Evolutionary conservation across 1,140 invertebrate genomes (phyloP).

Genomic region (Lethocerus indicus): DNA sequence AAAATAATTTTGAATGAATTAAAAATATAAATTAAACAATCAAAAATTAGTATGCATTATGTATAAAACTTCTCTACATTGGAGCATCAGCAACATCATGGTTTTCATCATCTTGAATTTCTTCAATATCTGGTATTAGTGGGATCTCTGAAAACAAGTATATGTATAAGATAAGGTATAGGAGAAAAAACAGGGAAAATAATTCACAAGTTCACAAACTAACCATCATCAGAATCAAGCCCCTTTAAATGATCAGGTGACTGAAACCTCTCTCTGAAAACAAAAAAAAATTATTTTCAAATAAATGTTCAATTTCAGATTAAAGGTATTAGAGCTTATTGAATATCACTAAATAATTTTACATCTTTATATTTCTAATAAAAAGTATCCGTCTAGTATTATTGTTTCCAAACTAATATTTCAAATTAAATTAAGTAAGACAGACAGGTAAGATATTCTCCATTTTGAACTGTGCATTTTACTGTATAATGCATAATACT

Average conservation of each 20-base stretch:
- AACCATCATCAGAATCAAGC: slow-evolving; percentile 4
- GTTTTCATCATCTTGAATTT: slow-evolving; percentile 2
- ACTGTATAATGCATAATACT: too few species aligned
- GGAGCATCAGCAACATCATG: slow-evolving; percentile 2
- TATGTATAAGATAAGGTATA: not conserved
- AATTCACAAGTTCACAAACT: not conserved
- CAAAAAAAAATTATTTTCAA: not conserved
- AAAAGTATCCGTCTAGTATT: not conserved
- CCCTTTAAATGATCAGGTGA: not conserved
- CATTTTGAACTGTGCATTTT: too few species aligned
- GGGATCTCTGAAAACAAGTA: slow-evolving; percentile 6
- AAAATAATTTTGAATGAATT: too few species aligned
- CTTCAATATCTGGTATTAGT: slow-evolving; percentile 8
- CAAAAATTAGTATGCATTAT: too few species aligned
- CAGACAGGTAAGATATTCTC: too few species aligned
- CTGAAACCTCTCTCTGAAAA: slow-evolving; percentile 6
- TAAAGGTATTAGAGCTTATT: not conserved
- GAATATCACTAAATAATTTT: not conserved
- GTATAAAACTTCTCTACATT: too few species aligned
- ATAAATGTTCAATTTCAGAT: not conserved
- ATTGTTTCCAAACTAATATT: not conserved
- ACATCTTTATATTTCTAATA: not conserved
- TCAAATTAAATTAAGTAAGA: not conserved
- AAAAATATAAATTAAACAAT: too few species aligned
- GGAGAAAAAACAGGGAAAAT: not conserved